These are phyloP conservation scores for Calonectris borealis DNA, from an alignment of 2,113 vertebrate genomes.

Conservation along the genomic window DNA sequence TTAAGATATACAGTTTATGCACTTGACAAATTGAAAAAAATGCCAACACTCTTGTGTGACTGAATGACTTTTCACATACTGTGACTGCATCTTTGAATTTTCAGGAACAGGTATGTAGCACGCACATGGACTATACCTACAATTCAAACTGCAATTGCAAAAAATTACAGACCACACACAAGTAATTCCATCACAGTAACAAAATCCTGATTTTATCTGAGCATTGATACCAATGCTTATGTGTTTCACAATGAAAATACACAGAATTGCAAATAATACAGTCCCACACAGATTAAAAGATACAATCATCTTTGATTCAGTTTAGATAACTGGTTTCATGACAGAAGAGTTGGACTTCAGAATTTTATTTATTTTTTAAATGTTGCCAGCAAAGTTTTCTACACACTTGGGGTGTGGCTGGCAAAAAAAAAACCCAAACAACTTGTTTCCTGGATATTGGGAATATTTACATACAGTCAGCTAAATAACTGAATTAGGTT, in stretches of 20 bases:
- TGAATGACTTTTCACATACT: not conserved
- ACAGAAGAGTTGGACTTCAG: not conserved
- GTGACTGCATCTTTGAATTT: not conserved
- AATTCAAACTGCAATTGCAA: not conserved
- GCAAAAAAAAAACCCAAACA: not conserved
- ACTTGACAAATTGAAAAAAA: not conserved
- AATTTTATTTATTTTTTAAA: not conserved
- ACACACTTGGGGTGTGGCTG: rapidly evolving
- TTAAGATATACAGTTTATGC: not conserved
- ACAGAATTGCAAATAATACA: not conserved
- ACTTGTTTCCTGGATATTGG: not conserved
- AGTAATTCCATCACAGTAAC: not conserved
- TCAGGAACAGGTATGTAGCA: not conserved
- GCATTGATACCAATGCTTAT: not conserved
- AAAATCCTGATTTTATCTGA: not conserved
- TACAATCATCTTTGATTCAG: not conserved
- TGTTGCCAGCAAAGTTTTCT: not conserved
- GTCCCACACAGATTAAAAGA: not conserved
- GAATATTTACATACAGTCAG: not conserved
- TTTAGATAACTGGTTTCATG: not conserved
- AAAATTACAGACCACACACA: not conserved
- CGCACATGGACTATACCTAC: not conserved
- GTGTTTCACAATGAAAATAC: not conserved
- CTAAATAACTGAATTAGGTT: not conserved
- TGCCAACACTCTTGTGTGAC: not conserved